Evolutionary conservation across 1,140 invertebrate species (phyloP).

Genomic region (Rhagoletis zephyria): DNA sequence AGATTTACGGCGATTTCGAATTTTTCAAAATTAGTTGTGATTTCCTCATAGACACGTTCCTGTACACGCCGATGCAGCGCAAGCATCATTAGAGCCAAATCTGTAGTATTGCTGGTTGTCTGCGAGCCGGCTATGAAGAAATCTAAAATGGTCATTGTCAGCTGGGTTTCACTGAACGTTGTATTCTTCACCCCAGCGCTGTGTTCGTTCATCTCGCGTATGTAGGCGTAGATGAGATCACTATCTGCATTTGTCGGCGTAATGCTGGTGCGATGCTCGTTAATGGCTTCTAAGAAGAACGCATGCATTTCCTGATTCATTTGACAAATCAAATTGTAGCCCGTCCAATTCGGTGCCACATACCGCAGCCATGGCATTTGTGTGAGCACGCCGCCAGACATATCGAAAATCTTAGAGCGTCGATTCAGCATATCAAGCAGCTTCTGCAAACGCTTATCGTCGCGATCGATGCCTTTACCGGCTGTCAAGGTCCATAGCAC

Average conservation of each 20-base stretch:
- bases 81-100: slow-evolving; percentile 82
- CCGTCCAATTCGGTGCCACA: slow-evolving; percentile 79
- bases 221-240: slow-evolving; percentile 83
- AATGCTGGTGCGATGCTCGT: slow-evolving; percentile 77
- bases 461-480: slow-evolving; percentile 75
- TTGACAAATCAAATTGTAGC: slow-evolving; percentile 79
- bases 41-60: slow-evolving; percentile 78
- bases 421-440: slow-evolving; percentile 79
- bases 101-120: slow-evolving; percentile 82
- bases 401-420: slow-evolving; percentile 79
- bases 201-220: slow-evolving; percentile 79
- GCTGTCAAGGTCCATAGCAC: slow-evolving; percentile 83
- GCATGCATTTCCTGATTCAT: slow-evolving; percentile 78
- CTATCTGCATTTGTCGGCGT: slow-evolving; percentile 75
- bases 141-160: slow-evolving; percentile 81
- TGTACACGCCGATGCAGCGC: slow-evolving; percentile 80
- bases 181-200: slow-evolving; percentile 61
- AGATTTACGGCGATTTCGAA: slow-evolving; percentile 57
- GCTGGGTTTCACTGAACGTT: slow-evolving; percentile 80
- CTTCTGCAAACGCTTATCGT: slow-evolving; percentile 75
- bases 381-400: slow-evolving; percentile 80
- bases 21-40: slow-evolving; percentile 73
- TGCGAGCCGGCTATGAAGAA: slow-evolving; percentile 81
- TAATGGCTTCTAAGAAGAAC: slow-evolving; percentile 78
- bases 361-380: slow-evolving; percentile 82